Evolutionary conservation across 1,140 invertebrate genomes (phyloP), one percentile per base, ranked within the genome.

Genomic region (Drosophila orena): DNA sequence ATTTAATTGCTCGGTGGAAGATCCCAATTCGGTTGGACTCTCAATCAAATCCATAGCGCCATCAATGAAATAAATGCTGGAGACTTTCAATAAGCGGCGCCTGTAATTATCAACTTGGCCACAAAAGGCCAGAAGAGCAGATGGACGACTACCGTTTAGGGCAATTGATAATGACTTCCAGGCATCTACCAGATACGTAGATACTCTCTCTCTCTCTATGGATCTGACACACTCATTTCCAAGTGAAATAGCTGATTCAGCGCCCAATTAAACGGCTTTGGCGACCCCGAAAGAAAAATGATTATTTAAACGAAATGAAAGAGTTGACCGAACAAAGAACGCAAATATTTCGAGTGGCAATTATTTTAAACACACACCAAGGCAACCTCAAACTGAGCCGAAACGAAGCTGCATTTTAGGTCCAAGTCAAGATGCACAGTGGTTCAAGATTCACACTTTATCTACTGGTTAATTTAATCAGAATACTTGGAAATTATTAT

Each of bases 291-390:
- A 70, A 59, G 53, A 47, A 69, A 69, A 44, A 70, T 71, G 47
- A 24, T 56, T 71, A 62, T 58, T 74, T 55, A 58, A 80, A 80
- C 64, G 55, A 81, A 77, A 72, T 77, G 65, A 88, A 89, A 83
- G 84, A 88, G 83, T 88, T 88, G 66, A 42, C 62, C 69, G 75
- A 76, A 81, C 62, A 73, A 84, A 62, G 71, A 76, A 52, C 72
- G 81, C 81, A 85, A 88, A 89, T 89, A 89, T 89, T 84, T 89
- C 79, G 79, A 89, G 84, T 84, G 84, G 84, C 84, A 89, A 89
- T 89, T 89, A 89, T 84, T 84, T 84, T 83, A 83, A 80, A 88
- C 76, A 70, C 70, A 83, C 61, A 81, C 58, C 75, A 60, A 79
- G 68, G 40, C 73, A 74, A 77, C 77, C 66, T 60, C 46, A 54